phyloP scores from a whole-genome alignment of 2,797 vertebrate species.

The Kryptopterus vitreolus region DNA sequence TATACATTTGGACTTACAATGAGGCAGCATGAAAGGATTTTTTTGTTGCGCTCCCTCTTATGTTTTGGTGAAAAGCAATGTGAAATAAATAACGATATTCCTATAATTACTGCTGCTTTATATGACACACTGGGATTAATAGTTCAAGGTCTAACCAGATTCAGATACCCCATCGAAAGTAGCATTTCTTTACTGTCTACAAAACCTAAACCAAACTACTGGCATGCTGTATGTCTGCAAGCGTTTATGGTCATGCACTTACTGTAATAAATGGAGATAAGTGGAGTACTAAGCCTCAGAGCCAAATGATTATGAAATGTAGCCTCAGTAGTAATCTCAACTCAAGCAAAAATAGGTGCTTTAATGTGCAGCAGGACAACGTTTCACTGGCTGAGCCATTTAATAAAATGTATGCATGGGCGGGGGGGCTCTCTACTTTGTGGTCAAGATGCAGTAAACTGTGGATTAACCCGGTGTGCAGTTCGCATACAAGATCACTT shows the following conservation, averaged over 20 bases:
- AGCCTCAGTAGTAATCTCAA: constrained; percentile 43
- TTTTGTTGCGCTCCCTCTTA: background rate
- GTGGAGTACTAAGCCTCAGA: constrained; percentile 47
- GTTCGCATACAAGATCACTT: background rate
- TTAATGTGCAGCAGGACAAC: constrained; percentile 42
- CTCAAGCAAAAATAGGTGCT: constrained; percentile 45
- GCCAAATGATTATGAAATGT: constrained; percentile 51
- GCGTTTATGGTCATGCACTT: constrained; percentile 44
- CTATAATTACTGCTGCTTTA: background rate
- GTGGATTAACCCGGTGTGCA: constrained; percentile 8
- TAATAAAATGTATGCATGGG: background rate
- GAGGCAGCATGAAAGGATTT: background rate
- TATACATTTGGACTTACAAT: background rate
- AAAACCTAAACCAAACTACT: background rate
- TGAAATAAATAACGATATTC: background rate
- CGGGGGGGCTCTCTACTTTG: background rate
- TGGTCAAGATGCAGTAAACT: background rate
- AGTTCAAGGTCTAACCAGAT: background rate
- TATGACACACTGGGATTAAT: background rate
- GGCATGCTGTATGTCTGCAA: constrained; percentile 39
- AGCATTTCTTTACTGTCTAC: background rate
- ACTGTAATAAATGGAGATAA: constrained; percentile 49
- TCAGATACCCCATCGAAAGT: background rate
- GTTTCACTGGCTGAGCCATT: constrained; percentile 20
- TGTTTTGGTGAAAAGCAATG: background rate